Conservation (phyloP, 2,113 vertebrate species). For the Tor tambroides region DNA sequence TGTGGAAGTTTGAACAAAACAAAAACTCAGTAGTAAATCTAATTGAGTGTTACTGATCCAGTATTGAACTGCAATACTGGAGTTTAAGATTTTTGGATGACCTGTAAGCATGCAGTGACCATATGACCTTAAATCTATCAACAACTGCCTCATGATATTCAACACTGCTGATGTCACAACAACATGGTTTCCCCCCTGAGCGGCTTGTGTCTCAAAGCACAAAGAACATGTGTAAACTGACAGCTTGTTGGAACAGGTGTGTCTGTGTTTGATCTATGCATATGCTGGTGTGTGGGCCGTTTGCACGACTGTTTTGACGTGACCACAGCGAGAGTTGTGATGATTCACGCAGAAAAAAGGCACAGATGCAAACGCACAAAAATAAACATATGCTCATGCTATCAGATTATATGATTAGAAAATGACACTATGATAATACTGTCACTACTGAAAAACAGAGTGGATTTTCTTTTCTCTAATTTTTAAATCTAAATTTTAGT, state of each 20-base stretch:
- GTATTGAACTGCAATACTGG: neutral
- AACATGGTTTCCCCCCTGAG: neutral
- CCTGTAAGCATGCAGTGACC: neutral
- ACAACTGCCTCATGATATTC: neutral
- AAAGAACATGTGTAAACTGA: slow-evolving; percentile 23
- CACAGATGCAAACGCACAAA: slow-evolving; percentile 1
- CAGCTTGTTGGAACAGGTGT: slow-evolving; percentile 47
- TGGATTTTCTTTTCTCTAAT: neutral
- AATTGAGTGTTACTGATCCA: slow-evolving; percentile 18
- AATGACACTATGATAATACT: neutral
- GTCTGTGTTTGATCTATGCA: slow-evolving; percentile 40
- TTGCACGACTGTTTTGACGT: slow-evolving; percentile 22
- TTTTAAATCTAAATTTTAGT: neutral
- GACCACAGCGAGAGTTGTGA: slow-evolving; percentile 19
- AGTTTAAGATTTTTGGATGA: neutral
- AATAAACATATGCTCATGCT: slow-evolving; percentile 21
- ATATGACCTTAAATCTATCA: neutral
- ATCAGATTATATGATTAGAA: slow-evolving; percentile 20
- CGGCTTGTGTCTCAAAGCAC: slow-evolving; percentile 12
- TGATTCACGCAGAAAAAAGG: slow-evolving; percentile 11
- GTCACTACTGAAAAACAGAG: neutral
- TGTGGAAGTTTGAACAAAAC: slow-evolving; percentile 25
- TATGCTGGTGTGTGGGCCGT: neutral
- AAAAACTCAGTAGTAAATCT: slow-evolving; percentile 17
- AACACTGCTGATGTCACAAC: neutral